phyloP scores from a whole-genome alignment of 2,797 vertebrate genomes.

The Bradypodion ventrale region DNA sequence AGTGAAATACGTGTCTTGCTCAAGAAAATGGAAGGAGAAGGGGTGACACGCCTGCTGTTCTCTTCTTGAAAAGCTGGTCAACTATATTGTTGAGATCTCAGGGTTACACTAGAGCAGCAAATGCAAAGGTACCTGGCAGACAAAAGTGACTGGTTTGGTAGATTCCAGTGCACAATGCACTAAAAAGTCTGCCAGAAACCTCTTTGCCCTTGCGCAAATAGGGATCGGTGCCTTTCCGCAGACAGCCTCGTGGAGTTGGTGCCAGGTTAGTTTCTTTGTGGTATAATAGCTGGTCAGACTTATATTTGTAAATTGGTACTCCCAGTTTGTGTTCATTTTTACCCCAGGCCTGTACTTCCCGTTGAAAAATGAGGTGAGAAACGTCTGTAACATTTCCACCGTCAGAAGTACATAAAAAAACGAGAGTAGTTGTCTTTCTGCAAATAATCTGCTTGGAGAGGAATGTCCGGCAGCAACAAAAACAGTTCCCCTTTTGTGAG shows the following conservation, averaged over 20 bases:
- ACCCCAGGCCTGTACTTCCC: background rate
- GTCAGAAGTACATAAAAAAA: background rate
- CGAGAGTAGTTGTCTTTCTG: background rate
- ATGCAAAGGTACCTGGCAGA: constrained; percentile 39
- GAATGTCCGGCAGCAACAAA: background rate
- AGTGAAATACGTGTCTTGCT: background rate
- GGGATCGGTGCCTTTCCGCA: constrained; percentile 52
- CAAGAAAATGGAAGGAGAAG: background rate
- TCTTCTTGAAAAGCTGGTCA: background rate
- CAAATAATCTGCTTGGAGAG: background rate
- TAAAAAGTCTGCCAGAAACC: constrained; percentile 30
- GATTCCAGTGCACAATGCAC: constrained; percentile 4
- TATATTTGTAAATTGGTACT: constrained; percentile 16
- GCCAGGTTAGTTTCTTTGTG: constrained; percentile 43
- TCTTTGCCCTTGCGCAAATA: constrained; percentile 20
- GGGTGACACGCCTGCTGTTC: rapidly evolving
- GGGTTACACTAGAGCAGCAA: constrained; percentile 24
- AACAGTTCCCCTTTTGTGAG: no score
- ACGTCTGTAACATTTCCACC: background rate
- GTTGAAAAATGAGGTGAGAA: background rate
- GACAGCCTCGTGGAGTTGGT: constrained; percentile 25
- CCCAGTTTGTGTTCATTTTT: background rate
- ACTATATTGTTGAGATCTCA: background rate
- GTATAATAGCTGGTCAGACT: constrained; percentile 48
- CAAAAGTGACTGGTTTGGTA: background rate